Evolutionary conservation across 92 coral and sea anemone species (phyloP), one percentile per base, ranked within the genome.

Genomic region (Phymanthus crucifer): DNA sequence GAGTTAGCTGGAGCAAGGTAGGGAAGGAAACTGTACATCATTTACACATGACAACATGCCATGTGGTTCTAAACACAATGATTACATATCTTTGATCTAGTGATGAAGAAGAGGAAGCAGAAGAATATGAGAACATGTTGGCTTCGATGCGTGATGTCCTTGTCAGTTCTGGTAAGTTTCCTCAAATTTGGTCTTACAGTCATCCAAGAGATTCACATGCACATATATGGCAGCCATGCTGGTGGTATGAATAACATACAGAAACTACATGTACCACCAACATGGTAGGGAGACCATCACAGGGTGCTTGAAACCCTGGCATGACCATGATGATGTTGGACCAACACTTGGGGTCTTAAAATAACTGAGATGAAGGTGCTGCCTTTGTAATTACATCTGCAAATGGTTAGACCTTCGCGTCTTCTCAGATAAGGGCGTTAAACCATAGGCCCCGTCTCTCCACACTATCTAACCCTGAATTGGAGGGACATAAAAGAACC

Each of bases 121-220:
- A 95, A 40, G 98, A 95, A 82, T 93, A 88, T 46, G 92, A 91
- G 21, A 92, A 93, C 83, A 95, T 95, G 98, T 71, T 95, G 72
- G 91, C 78, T 16, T 95, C 98, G 3, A 93, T 95, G 98, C 93
- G 94, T 71, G 98, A 93, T 69, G 98, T 95, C 18, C 89, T 95
- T 27, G 87, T 95, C 34, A 92, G 93, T 76, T 89, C 97, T 80
- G 98, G 98, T 91, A 68, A 38, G 78, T 66, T 0, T 33, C 17
- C 7, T 11, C 46, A 40, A 24, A 36, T 1, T 32, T 32, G 21
- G 8, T 3, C 56, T 36, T 19, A 6, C 23, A 40, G 9, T 24
- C 27, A 31, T n/a, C 10, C 4, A n/a, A 16, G 58, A 16, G 58
- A 50, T 19, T 1, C 18, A 14, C 58, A 50, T 38, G 8, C 40